Conservation (phyloP, 2,888 invertebrate species). For the Zaprionus lineosus region DNA sequence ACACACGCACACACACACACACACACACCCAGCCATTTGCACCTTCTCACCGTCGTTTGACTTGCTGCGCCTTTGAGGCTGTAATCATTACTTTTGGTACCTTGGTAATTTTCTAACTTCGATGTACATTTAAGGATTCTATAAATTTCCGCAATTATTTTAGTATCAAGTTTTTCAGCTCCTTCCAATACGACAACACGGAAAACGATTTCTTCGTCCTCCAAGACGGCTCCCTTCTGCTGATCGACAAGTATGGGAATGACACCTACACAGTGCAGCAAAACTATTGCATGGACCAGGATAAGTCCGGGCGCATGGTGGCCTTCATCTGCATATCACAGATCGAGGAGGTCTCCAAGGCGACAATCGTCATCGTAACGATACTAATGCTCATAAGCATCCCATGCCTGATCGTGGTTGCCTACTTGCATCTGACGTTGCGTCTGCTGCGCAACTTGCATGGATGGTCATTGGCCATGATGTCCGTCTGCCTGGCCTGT, state of each 20-base stretch:
- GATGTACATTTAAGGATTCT: constrained; percentile 28
- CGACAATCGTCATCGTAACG: constrained; percentile 57
- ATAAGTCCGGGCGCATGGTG: constrained; percentile 74
- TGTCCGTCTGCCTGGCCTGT: constrained; percentile 79
- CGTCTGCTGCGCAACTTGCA: constrained; percentile 78
- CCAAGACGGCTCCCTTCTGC: constrained; percentile 81
- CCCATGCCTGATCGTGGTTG: constrained; percentile 77
- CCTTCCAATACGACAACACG: constrained; percentile 65
- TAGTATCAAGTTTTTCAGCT: constrained; percentile 56
- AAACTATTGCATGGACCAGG: constrained; percentile 81
- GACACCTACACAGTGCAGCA: constrained; percentile 73
- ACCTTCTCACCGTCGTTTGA: too few species aligned
- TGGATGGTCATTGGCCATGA: constrained; percentile 80
- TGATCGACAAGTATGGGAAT: constrained; percentile 79
- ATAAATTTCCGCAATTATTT: constrained; percentile 41
- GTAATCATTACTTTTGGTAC: constrained; percentile 4
- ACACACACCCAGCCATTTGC: too few species aligned
- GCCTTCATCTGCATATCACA: constrained; percentile 81
- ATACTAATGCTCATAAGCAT: constrained; percentile 81
- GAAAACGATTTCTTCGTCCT: constrained; percentile 79
- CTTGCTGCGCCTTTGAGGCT: too few species aligned
- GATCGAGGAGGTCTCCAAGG: constrained; percentile 64
- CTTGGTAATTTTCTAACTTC: background rate
- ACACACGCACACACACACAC: too few species aligned
- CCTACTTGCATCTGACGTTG: constrained; percentile 77